A percentile compares a stretch with the other conserved stretches of the same genome.
These are phyloP conservation scores for Aptenodytes forsteri DNA, from an alignment of 2,113 vertebrate genomes.

Conservation along the genomic window DNA sequence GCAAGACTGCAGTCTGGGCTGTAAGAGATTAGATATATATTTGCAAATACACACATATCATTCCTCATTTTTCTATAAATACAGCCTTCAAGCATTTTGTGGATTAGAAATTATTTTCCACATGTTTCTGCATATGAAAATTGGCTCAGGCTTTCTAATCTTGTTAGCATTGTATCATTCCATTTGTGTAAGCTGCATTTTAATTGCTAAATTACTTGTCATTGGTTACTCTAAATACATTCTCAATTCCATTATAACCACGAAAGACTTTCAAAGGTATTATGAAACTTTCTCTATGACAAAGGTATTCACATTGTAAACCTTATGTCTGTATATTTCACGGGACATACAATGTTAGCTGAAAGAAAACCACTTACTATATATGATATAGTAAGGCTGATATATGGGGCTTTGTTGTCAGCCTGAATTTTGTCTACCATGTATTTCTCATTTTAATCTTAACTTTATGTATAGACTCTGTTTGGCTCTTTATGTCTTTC, in stretches of 20 bases:
- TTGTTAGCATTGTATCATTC: constrained; percentile 38
- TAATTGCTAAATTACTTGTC: constrained; percentile 55
- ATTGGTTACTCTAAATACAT: constrained; percentile 26
- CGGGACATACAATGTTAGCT: not conserved
- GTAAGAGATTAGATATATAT: constrained; percentile 49
- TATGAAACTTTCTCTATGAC: not conserved
- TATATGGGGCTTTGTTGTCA: not conserved
- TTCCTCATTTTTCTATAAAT: constrained; percentile 31
- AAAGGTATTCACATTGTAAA: not conserved
- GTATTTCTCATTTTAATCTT: not conserved
- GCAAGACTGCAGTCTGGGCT: constrained; percentile 2
- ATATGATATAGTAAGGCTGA: not conserved
- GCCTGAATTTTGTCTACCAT: not conserved
- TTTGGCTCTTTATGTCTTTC: not conserved
- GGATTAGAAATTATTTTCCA: constrained; percentile 58
- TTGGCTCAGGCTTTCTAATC: constrained; percentile 43
- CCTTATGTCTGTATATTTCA: not conserved
- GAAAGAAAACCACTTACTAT: not conserved
- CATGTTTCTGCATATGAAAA: constrained; percentile 57
- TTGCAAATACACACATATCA: not conserved
- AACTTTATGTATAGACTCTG: not conserved
- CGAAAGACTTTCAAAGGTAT: constrained; percentile 35
- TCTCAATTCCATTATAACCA: not conserved
- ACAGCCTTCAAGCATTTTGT: constrained; percentile 24
- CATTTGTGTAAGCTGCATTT: constrained; percentile 44